A percentile compares a stretch with the other conserved stretches of the same genome.
These are phyloP conservation scores for Callyntrura sp. DNA, from an alignment of 2,888 invertebrate species.

Conservation along the genomic window DNA sequence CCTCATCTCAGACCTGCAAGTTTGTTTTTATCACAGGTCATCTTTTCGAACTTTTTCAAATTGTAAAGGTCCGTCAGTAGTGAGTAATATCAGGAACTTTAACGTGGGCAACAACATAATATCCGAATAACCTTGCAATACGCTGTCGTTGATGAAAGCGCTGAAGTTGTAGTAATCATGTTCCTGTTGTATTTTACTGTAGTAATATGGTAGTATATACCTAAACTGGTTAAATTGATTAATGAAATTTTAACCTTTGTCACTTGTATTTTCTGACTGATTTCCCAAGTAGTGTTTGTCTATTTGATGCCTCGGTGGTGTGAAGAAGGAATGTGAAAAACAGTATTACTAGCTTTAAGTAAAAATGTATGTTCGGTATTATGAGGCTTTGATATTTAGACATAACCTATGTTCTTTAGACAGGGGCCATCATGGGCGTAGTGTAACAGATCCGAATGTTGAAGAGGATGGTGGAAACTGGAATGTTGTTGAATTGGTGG, in stretches of 20 bases:
- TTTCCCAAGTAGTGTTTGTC: slow-evolving; percentile 21
- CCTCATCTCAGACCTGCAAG: background rate
- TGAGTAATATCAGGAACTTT: background rate
- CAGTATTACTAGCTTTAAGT: slow-evolving; percentile 34
- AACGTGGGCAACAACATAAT: background rate
- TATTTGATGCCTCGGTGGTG: background rate
- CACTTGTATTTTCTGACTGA: slow-evolving; percentile 35
- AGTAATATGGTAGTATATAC: background rate
- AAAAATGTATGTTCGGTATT: slow-evolving; percentile 7
- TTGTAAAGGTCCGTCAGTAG: background rate
- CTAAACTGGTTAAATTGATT: too few relatives aligned
- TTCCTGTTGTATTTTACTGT: too few relatives aligned
- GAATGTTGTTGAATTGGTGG: too few relatives aligned
- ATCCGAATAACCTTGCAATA: too few relatives aligned
- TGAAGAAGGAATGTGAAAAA: background rate
- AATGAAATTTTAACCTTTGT: slow-evolving; percentile 44
- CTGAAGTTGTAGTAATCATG: too few relatives aligned
- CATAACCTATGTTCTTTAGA: background rate
- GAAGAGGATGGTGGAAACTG: too few relatives aligned
- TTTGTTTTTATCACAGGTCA: background rate
- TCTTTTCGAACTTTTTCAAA: slow-evolving; percentile 5
- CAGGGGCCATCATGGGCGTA: too few relatives aligned
- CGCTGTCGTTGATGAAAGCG: too few relatives aligned
- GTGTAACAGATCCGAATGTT: too few relatives aligned
- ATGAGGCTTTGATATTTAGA: slow-evolving; percentile 27